A percentile compares a stretch with the other conserved stretches of the same genome.
Evolutionary conservation across 1,140 invertebrate species (phyloP).

Genomic region (Mylabris phalerata): DNA sequence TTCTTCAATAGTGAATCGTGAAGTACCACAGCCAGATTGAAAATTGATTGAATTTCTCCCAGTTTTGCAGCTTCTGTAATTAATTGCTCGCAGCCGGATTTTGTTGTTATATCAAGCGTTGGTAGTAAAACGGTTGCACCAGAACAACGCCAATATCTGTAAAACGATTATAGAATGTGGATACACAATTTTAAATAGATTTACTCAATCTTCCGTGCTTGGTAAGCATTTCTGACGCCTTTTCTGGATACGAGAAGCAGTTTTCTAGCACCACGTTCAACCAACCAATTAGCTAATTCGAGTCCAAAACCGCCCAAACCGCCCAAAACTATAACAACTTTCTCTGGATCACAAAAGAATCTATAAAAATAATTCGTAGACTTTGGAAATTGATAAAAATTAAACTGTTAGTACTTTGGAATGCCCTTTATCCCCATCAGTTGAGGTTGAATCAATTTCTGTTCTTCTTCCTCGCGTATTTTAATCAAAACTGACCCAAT

Average conservation of each 20-base stretch:
- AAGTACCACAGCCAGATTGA: constrained; percentile 67
- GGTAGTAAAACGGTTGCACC: constrained; percentile 48
- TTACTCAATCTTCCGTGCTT: constrained; percentile 55
- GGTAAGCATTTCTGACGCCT: constrained; percentile 74
- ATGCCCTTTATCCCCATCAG: no score
- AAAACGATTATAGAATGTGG: not conserved
- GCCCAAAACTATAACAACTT: constrained; percentile 55
- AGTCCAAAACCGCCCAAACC: constrained; percentile 88
- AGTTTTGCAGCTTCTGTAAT: constrained; percentile 50
- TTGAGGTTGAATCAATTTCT: no score
- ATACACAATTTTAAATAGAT: constrained; percentile 11
- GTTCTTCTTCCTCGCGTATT: no score
- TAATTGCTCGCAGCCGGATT: constrained; percentile 48
- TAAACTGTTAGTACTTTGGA: no score
- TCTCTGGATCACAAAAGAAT: constrained; percentile 41
- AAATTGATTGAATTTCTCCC: constrained; percentile 65
- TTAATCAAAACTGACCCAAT: no score
- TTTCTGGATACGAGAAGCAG: constrained; percentile 73
- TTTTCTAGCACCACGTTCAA: constrained; percentile 68
- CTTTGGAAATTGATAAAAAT: no score
- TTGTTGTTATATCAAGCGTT: constrained; percentile 44
- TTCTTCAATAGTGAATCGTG: constrained; percentile 49
- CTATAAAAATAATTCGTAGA: constrained; percentile 2
- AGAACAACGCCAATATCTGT: constrained; percentile 48
- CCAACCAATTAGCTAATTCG: constrained; percentile 40